phyloP scores from a whole-genome alignment of 2,888 invertebrate genomes.

The Erpobdella octoculata region DNA sequence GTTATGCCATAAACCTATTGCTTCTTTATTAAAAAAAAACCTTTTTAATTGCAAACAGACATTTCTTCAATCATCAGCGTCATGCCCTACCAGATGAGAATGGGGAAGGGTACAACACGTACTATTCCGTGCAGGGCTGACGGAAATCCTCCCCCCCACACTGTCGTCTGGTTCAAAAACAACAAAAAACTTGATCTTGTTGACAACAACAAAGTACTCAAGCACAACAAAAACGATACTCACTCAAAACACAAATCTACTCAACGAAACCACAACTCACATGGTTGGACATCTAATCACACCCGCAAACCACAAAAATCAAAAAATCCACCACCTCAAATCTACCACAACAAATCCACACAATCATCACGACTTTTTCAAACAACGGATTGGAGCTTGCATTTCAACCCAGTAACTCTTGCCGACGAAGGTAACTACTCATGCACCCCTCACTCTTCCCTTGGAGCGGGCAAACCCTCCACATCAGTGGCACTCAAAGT shows the following conservation, averaged over 20 bases:
- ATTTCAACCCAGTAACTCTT: slow-evolving; percentile 63
- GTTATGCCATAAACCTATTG: no score
- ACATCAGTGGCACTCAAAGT: slow-evolving; percentile 64
- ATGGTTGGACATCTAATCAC: no score
- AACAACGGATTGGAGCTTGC: slow-evolving; percentile 30
- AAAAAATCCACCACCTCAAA: background rate
- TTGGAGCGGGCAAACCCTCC: slow-evolving; percentile 86
- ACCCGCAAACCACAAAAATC: background rate
- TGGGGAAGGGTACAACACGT: slow-evolving; percentile 77
- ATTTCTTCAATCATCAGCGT: slow-evolving; percentile 91
- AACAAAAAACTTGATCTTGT: slow-evolving; percentile 59
- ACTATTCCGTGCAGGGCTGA: slow-evolving; percentile 90
- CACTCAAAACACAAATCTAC: no score
- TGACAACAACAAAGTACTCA: background rate
- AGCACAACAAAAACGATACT: no score
- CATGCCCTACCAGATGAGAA: slow-evolving; percentile 76
- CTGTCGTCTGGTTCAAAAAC: slow-evolving; percentile 95
- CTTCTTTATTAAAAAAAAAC: no score
- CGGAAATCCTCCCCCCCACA: slow-evolving; percentile 87
- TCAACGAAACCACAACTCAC: no score
- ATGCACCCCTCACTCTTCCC: slow-evolving; percentile 87
- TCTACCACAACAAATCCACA: background rate
- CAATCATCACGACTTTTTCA: background rate
- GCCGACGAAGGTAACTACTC: slow-evolving; percentile 88
- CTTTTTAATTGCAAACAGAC: slow-evolving; percentile 61